phyloP scores from a whole-genome alignment of 2,888 invertebrate species.

The Timema podura region DNA sequence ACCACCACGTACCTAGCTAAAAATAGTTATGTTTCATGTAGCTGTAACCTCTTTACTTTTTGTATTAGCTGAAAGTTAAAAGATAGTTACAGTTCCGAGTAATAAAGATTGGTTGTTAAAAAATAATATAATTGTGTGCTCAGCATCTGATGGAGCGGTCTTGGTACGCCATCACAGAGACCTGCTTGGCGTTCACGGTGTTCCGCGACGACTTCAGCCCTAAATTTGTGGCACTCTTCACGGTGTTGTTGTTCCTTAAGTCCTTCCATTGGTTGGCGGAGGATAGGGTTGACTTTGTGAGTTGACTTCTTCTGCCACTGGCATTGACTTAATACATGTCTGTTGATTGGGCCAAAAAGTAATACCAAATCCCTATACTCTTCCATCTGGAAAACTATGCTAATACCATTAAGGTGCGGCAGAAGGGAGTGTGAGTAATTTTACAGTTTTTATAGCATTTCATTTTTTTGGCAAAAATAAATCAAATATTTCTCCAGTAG shows the following conservation, averaged over 20 bases:
- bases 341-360: background rate
- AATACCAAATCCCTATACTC: background rate
- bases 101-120: too few relatives aligned
- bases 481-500: too few relatives aligned
- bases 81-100: too few relatives aligned
- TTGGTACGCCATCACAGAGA: conserved; percentile 99
- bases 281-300: conserved; percentile 97
- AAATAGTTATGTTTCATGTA: too few relatives aligned
- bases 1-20: too few relatives aligned
- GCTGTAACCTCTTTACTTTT: too few relatives aligned
- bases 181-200: conserved; percentile 97
- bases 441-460: too few relatives aligned
- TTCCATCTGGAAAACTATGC: background rate
- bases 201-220: conserved; percentile 99
- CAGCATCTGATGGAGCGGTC: conserved; percentile 96
- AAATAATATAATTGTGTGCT: too few relatives aligned
- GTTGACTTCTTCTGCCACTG: conserved; percentile 44
- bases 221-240: conserved; percentile 96
- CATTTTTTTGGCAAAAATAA: too few relatives aligned
- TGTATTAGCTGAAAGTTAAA: too few relatives aligned
- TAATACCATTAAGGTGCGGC: too few relatives aligned
- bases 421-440: too few relatives aligned
- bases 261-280: conserved; percentile 99
- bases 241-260: conserved; percentile 91
- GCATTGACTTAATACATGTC: background rate